These are phyloP conservation scores for Drosophila macrospina DNA, from an alignment of 2,888 invertebrate genomes.

Conservation along the genomic window DNA sequence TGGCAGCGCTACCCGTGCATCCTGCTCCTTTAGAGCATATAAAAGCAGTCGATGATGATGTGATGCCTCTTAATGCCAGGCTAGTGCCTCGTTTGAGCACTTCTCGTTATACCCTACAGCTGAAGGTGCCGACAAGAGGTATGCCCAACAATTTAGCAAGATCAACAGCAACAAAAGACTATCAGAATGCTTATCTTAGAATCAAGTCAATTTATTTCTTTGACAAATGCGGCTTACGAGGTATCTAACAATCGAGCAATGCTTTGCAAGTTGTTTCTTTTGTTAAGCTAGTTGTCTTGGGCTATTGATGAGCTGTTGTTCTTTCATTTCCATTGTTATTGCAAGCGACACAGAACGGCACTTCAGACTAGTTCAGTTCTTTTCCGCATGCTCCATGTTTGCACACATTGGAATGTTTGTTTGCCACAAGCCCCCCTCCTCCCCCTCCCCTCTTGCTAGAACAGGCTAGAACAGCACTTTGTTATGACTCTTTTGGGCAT, in stretches of 20 bases:
- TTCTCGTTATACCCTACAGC: slow-evolving; percentile 27
- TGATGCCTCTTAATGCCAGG: slow-evolving; percentile 32
- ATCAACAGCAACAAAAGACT: background rate
- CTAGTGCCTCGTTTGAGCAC: slow-evolving; percentile 20
- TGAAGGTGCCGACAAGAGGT: background rate
- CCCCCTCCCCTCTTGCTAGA: background rate
- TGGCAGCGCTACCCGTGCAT: background rate
- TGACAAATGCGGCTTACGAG: background rate
- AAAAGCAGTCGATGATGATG: slow-evolving; percentile 24
- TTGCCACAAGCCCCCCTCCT: slow-evolving; percentile 5
- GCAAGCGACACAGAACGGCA: slow-evolving; percentile 52
- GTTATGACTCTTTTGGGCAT: slow-evolving; percentile 72
- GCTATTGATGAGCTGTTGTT: slow-evolving; percentile 77
- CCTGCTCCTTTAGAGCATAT: background rate
- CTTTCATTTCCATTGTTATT: slow-evolving; percentile 63
- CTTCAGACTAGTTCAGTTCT: slow-evolving; percentile 58
- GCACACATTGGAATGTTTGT: slow-evolving; percentile 69
- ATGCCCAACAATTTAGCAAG: background rate
- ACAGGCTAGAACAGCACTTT: slow-evolving; percentile 13
- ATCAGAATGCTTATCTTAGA: no score
- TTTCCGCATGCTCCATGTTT: slow-evolving; percentile 39
- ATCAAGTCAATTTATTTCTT: background rate
- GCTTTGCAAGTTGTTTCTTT: background rate
- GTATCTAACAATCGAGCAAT: background rate
- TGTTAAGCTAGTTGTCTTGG: slow-evolving; percentile 38